phyloP scores from a whole-genome alignment of 2,888 invertebrate genomes.

The Andrena flavipes region DNA sequence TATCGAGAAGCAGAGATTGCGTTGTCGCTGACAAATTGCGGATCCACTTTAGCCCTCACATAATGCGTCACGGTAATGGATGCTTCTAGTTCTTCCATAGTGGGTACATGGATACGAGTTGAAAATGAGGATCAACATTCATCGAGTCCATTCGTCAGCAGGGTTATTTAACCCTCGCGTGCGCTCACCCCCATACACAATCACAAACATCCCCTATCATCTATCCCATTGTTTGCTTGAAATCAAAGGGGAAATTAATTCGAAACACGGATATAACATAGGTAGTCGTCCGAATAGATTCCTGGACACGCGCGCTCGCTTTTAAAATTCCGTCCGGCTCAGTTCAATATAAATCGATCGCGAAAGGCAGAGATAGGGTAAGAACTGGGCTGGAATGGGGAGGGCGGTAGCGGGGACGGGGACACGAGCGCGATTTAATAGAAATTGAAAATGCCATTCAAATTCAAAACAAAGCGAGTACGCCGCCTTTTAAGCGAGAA shows the following conservation, averaged over 20 bases:
- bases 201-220: too few species aligned
- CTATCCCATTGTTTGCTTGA: neutral
- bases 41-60: constrained; percentile 16
- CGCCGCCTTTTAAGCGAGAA: neutral
- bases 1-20: constrained; percentile 13
- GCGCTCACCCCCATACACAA: too few species aligned
- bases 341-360: too few species aligned
- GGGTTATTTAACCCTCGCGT: too few species aligned
- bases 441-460: constrained; percentile 14
- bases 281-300: too few species aligned
- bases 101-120: neutral
- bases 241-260: neutral
- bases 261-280: neutral
- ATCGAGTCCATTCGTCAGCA: neutral
- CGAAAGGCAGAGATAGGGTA: too few species aligned
- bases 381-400: too few species aligned
- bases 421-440: neutral
- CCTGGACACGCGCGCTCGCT: too few species aligned
- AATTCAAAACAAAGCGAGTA: neutral
- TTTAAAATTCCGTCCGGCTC: too few species aligned
- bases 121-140: neutral
- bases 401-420: too few species aligned
- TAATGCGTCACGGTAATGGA: constrained; percentile 8
- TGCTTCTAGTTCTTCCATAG: neutral
- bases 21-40: constrained; percentile 19